Evolutionary conservation across 2,113 vertebrate species (phyloP).

Genomic region (Boleophthalmus pectinirostris): DNA sequence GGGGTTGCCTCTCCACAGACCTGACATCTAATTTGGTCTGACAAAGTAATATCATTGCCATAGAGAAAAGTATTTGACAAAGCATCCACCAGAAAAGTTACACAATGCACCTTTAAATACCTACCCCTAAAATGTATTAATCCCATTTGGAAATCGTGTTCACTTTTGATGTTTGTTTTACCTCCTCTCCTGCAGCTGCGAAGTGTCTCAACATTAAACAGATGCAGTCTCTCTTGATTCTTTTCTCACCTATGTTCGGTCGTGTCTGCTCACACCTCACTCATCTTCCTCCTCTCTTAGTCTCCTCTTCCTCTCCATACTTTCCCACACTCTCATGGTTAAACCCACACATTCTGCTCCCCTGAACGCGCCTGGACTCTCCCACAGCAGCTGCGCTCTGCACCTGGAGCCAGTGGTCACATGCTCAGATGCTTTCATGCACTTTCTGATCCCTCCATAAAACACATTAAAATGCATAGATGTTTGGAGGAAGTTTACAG

Average conservation of each 20-base stretch:
- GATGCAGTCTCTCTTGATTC: slow-evolving; percentile 10
- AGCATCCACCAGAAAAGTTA: no score
- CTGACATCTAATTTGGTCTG: no score
- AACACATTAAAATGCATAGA: slow-evolving; percentile 44
- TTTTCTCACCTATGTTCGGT: slow-evolving; percentile 32
- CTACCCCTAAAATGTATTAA: no score
- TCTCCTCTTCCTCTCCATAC: slow-evolving; percentile 15
- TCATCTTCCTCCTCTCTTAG: slow-evolving; percentile 32
- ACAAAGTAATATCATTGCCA: no score
- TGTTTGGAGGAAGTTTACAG: slow-evolving; percentile 21
- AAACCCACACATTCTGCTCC: slow-evolving; percentile 14
- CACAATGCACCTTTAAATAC: no score
- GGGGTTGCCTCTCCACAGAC: no score
- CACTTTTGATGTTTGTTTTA: background rate
- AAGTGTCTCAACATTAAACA: background rate
- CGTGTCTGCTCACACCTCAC: slow-evolving; percentile 35
- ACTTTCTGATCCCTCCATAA: slow-evolving; percentile 47
- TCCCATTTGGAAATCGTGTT: no score
- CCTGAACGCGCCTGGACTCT: slow-evolving; percentile 7
- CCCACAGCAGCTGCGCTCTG: slow-evolving; percentile 56
- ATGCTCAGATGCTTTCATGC: slow-evolving; percentile 11
- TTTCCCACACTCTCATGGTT: slow-evolving; percentile 35
- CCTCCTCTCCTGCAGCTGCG: no score
- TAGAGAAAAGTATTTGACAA: no score
- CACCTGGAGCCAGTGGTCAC: slow-evolving; percentile 55